A percentile compares a stretch with the other conserved stretches of the same genome.
phyloP scores from a whole-genome alignment of 2,113 vertebrate species.

The Prietella phreatophila region DNA sequence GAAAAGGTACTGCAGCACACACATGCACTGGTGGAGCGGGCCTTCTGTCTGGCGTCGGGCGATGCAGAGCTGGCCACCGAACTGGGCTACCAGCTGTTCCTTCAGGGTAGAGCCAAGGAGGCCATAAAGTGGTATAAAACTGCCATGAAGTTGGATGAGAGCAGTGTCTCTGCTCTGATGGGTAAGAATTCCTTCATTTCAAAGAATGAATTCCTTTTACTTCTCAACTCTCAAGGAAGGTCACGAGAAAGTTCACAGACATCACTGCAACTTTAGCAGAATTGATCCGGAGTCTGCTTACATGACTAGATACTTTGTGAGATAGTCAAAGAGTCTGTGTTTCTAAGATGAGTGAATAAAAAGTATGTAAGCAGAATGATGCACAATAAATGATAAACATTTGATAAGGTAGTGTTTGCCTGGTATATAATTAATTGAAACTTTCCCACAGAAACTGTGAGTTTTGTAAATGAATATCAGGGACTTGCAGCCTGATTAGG shows the following conservation, averaged over 20 bases:
- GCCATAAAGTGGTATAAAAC: conserved; percentile 88
- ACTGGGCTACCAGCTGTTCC: conserved; percentile 89
- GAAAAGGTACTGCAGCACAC: conserved; percentile 85
- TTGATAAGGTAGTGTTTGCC: neutral
- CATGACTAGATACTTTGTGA: neutral
- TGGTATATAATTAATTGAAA: neutral
- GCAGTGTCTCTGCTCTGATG: conserved; percentile 81
- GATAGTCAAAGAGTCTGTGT: neutral
- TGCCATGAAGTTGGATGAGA: conserved; percentile 86
- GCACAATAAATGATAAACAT: neutral
- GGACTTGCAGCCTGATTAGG: neutral
- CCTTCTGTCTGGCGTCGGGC: conserved; percentile 73
- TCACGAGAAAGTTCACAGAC: neutral
- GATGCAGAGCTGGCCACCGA: conserved; percentile 88
- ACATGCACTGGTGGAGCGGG: conserved; percentile 82
- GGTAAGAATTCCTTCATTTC: conserved; percentile 67
- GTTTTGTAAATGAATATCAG: neutral
- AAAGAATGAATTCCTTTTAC: neutral
- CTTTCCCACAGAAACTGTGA: neutral
- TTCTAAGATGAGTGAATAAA: neutral
- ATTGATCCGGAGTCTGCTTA: neutral
- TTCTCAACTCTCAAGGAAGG: neutral
- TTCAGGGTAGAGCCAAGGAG: conserved; percentile 85
- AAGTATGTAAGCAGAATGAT: neutral
- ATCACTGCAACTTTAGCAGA: neutral